Evolutionary conservation across 2,113 vertebrate genomes (phyloP), one percentile per base, ranked within the genome.

Genomic region (Odontophorus gujanensis): DNA sequence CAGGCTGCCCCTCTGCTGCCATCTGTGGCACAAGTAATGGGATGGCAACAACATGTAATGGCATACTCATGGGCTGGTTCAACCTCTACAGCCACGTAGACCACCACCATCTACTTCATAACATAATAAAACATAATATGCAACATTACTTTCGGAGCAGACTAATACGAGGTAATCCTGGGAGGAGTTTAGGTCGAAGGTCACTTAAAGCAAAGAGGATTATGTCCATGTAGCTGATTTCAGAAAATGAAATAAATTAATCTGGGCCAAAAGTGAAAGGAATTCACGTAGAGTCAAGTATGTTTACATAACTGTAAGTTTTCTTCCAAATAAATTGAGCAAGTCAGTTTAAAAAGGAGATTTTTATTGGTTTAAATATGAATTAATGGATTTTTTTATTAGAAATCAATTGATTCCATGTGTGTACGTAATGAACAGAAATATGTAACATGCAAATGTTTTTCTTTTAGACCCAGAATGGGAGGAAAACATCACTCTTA

Each of bases 401-500:
- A 68, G 55, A 79, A 81, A 91, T 62, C 6, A 58, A 7, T 81
- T 7, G 47, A 58, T 67, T 96, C 51, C 53, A 13, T 66, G 3
- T 79, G 17, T 61, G 25, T 40, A 45, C 0, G 3, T 51, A 95
- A 89, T 13, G 22, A 93, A 90, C 11, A 96, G 65, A 89, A 95
- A 92, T 42, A 79, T 8, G 42, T 4, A 1, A 18, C 25, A 85
- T 8, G 51, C 9, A 78, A 93, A 81, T 1, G 2, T 5, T 63
- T 92, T 13, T 16, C 34, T 71, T 95, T 68, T 51, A 90, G 45
- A 88, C 68, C 3, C 19, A 53, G 43, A 91, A 25, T 42, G 86
- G 45, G 73, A 96, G 16, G 50, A 94, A 93, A 77, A 25, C 7
- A 86, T 94, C 53, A 67, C 19, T 96, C 77, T 94, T 96, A 95